Percentiles rank a stretch among this genome's conserved stretches.
Conservation (phyloP, 2,888 invertebrate genomes). For the Xestoiulus laeticollis region DNA sequence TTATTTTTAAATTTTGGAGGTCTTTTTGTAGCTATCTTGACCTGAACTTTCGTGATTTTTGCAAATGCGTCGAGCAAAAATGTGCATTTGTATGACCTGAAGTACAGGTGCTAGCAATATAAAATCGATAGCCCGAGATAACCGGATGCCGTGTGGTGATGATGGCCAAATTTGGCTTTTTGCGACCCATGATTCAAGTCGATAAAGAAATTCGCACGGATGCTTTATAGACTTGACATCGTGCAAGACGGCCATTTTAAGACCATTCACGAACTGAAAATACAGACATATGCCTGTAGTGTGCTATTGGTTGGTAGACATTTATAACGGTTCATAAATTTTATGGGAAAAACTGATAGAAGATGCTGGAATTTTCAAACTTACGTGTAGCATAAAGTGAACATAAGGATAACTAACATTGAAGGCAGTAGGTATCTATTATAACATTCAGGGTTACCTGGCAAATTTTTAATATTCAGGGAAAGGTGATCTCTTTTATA, state of each 20-base stretch:
- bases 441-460: too few relatives aligned
- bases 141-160: neutral
- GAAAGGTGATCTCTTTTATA: too few relatives aligned
- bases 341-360: too few relatives aligned
- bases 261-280: neutral
- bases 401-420: too few relatives aligned
- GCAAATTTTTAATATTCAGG: too few relatives aligned
- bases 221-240: neutral
- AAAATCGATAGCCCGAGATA: neutral
- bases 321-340: too few relatives aligned
- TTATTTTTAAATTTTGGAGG: neutral
- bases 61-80: neutral
- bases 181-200: neutral
- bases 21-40: neutral
- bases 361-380: too few relatives aligned
- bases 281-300: neutral
- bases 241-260: neutral
- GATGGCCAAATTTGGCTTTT: constrained; percentile 1
- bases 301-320: neutral
- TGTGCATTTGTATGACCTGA: neutral
- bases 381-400: too few relatives aligned
- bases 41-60: neutral
- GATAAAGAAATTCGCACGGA: neutral
- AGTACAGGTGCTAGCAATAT: neutral
- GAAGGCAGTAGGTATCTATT: too few relatives aligned